Evolutionary conservation across 1,140 invertebrate genomes (phyloP), one percentile per base, ranked within the genome.

Genomic region (Lethocerus indicus): DNA sequence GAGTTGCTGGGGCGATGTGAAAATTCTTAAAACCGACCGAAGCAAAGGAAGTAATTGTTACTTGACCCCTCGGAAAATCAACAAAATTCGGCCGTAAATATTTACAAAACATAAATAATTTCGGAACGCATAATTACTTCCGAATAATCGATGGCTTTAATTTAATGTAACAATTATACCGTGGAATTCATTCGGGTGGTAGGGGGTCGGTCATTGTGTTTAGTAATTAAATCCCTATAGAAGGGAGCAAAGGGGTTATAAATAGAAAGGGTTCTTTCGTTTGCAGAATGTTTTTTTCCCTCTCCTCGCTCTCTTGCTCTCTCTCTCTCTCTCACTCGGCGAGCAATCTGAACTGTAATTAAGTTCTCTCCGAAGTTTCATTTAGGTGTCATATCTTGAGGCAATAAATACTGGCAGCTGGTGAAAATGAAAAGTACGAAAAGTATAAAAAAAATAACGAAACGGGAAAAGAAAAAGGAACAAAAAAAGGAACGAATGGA

Each of bases 101-200:
- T n/a, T n/a, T n/a, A n/a, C n/a, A n/a, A n/a, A n/a, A n/a, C n/a
- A n/a, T n/a, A n/a, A n/a, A n/a, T n/a, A n/a, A n/a, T n/a, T n/a
- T n/a, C n/a, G n/a, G n/a, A n/a, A n/a, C n/a, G n/a, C n/a, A n/a
- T n/a, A n/a, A n/a, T n/a, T n/a, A n/a, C n/a, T n/a, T n/a, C n/a
- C n/a, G 50, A 51, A 53, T 49, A 53, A 53, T 53, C 52, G 36
- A 53, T 53, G 32, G 45, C 24, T 53, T 53, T 53, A 53, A 53
- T 53, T 53, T 53, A 53, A 53, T 53, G 50, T 49, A 53, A 53
- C 52, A 53, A 53, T 53, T 53, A 53, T 48, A 53, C 52, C 49
- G 51, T 49, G 49, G 51, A 53, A 53, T 53, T 48, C 41, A 48
- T 53, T 50, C 29, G 42, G 26, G 20, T n/a, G n/a, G n/a, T n/a